Evolutionary conservation across 2,113 vertebrate species (phyloP).

Genomic region (Trachemys scripta): DNA sequence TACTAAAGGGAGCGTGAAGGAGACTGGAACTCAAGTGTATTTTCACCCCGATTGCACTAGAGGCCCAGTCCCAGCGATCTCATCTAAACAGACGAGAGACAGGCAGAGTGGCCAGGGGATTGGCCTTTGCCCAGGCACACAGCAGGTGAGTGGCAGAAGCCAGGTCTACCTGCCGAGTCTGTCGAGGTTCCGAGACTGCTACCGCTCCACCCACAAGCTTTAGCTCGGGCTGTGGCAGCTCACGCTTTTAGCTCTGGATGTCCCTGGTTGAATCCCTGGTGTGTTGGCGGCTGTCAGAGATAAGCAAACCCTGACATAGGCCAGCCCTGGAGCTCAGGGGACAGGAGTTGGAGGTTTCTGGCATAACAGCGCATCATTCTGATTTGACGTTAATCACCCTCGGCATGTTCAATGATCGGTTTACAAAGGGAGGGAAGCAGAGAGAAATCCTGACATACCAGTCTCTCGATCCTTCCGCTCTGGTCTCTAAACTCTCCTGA

Average conservation of each 20-base stretch:
- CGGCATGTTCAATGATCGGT: background rate
- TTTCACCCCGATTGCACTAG: background rate
- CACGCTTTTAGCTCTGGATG: background rate
- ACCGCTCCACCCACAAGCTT: no score
- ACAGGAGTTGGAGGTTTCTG: background rate
- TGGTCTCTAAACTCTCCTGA: conserved; percentile 75
- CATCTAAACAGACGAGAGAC: background rate
- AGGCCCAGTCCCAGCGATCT: background rate
- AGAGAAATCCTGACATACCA: conserved; percentile 72
- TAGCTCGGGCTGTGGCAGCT: background rate
- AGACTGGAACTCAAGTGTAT: background rate
- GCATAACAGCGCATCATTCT: background rate
- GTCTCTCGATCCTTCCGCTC: conserved; percentile 78
- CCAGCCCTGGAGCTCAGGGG: background rate
- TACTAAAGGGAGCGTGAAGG: background rate
- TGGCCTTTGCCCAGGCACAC: no score
- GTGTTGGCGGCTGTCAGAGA: background rate
- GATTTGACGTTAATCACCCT: background rate
- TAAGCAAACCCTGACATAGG: background rate
- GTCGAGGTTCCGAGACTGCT: no score
- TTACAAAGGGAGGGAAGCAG: background rate
- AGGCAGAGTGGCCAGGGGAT: background rate
- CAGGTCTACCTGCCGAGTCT: background rate
- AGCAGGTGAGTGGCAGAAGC: background rate
- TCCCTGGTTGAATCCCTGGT: background rate